Evolutionary conservation across 2,113 vertebrate genomes (phyloP), one percentile per base, ranked within the genome.

Genomic region (Amphiprion percula): DNA sequence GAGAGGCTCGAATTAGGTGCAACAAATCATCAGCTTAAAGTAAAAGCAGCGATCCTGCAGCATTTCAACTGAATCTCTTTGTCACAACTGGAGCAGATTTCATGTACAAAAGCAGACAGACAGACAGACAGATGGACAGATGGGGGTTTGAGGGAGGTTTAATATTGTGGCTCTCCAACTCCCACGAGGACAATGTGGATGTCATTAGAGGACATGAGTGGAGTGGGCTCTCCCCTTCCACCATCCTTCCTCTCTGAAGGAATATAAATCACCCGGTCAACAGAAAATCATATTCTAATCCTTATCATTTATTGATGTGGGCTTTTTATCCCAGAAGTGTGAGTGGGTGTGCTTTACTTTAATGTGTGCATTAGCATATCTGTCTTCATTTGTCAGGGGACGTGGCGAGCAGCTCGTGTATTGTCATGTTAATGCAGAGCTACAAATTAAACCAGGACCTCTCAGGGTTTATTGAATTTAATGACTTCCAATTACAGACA

Each of bases 361-460:
- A 39, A 56, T 71, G 74, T 63, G 2, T 74, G 0, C 21, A 84
- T 79, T 69, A 82, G 79, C 71, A 71, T 82, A 68, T 71, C 37
- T 54, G 58, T 73, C 62, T 76, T 59, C 12, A 8, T 79, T 23
- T 68, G 85, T 86, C 80, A 10, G 44, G 81, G 77, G 30, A 26
- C 2, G 60, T 55, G 28, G n/a, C 0, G 16, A 74, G 79, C 83
- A 74, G 85, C 55, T 47, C 59, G 67, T 61, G 80, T 61, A 90
- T 92, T 91, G 75, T 91, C 81, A 91, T 91, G 90, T 70, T 88
- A 91, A 92, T 92, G 82, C 63, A 5, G 69, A 68, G 71, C 50
- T 66, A 87, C 82, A 86, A 81, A 87, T 87, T 68, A 71, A 81
- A 82, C n/a, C 71, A 63, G 28, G 74, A 76, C 84, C 89, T 84